Conservation (phyloP, 2,888 invertebrate genomes). For the Idaea aversata region DNA sequence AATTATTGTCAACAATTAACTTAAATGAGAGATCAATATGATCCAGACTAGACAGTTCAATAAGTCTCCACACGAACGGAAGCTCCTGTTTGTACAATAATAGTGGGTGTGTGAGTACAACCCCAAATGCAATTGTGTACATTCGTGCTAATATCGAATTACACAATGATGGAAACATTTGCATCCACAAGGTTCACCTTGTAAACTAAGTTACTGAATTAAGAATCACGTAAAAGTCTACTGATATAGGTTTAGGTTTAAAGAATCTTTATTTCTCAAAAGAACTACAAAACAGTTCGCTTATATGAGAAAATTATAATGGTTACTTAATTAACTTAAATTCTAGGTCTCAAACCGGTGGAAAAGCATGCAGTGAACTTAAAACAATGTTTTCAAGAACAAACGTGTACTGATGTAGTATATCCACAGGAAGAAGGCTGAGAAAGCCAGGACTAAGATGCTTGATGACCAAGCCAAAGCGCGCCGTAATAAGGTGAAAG, state of each 20-base stretch:
- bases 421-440: constrained; percentile 99
- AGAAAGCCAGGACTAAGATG: constrained; percentile 99
- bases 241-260: too few relatives aligned
- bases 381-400: constrained; percentile 94
- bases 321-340: too few relatives aligned
- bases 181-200: constrained; percentile 42
- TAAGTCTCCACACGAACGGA: constrained; percentile 50
- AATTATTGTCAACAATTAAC: too few relatives aligned
- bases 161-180: constrained; percentile 67
- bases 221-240: neutral
- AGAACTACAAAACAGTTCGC: too few relatives aligned
- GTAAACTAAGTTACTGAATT: neutral
- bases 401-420: constrained; percentile 99
- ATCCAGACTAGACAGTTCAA: constrained; percentile 38
- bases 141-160: constrained; percentile 75
- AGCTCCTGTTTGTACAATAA: constrained; percentile 70
- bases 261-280: too few relatives aligned
- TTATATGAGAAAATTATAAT: too few relatives aligned
- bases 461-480: constrained; percentile 98
- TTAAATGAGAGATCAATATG: constrained; percentile 13
- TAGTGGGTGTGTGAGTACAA: constrained; percentile 62
- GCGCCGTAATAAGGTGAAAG: constrained; percentile 96
- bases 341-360: too few relatives aligned
- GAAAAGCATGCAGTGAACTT: too few relatives aligned
- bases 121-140: constrained; percentile 78